A percentile compares a stretch with the other conserved stretches of the same genome.
Conservation (phyloP, 2,113 vertebrate genomes). For the Carassius gibelio region DNA sequence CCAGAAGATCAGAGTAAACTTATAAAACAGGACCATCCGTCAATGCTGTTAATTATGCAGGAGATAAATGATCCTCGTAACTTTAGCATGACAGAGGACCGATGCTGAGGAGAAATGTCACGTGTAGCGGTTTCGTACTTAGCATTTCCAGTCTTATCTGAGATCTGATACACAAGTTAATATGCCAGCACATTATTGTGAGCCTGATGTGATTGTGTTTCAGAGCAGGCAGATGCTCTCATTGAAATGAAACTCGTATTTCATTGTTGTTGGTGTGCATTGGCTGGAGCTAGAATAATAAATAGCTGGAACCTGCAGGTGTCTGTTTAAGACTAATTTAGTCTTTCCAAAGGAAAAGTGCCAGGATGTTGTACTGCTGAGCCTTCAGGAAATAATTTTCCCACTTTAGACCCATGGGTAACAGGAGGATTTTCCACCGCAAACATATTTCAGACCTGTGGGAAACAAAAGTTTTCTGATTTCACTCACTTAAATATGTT, state of each 20-base stretch:
- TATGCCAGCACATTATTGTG: not conserved
- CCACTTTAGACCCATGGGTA: too few relatives aligned
- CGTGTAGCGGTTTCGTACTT: not conserved
- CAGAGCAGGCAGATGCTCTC: constrained; percentile 1
- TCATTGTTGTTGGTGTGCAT: not conserved
- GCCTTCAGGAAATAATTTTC: too few relatives aligned
- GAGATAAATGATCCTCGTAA: constrained; percentile 20
- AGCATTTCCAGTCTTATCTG: constrained; percentile 8
- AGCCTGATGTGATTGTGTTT: constrained; percentile 18
- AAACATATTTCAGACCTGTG: too few relatives aligned
- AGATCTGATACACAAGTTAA: not conserved
- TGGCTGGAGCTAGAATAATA: not conserved
- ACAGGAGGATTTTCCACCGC: too few relatives aligned
- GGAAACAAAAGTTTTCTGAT: too few relatives aligned
- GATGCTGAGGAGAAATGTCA: constrained; percentile 14
- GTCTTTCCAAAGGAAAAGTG: too few relatives aligned
- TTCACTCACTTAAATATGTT: too few relatives aligned
- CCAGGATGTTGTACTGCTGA: too few relatives aligned
- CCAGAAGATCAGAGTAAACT: not conserved
- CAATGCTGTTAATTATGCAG: constrained; percentile 22
- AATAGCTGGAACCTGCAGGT: too few relatives aligned
- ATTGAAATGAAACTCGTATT: not conserved
- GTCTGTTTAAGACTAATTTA: too few relatives aligned
- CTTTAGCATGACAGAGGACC: not conserved
- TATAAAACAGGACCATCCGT: constrained; percentile 13